Conservation (phyloP, 2,888 invertebrate genomes). For the Morinoia aosen region DNA sequence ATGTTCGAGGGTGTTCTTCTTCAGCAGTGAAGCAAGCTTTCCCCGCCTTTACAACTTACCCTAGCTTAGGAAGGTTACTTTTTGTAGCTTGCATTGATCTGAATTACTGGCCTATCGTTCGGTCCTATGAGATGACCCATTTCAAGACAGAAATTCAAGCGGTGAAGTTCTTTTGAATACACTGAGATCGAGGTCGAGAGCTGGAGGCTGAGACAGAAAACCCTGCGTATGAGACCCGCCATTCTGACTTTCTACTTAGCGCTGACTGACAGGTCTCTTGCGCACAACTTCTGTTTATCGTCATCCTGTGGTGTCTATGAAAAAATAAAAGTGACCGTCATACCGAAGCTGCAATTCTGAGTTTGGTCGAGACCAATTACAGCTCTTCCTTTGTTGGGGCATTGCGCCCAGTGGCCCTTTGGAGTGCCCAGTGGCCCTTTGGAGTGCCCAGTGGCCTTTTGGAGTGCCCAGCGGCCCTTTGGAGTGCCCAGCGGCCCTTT, state of each 20-base stretch:
- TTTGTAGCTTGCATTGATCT: no score
- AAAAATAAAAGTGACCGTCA: constrained; percentile 1
- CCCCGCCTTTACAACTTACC: neutral
- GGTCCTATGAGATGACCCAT: no score
- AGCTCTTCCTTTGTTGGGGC: neutral
- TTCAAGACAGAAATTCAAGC: neutral
- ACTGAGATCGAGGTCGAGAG: neutral
- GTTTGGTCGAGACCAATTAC: neutral
- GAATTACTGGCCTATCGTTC: no score
- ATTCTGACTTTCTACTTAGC: neutral
- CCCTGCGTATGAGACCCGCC: neutral
- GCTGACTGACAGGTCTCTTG: neutral
- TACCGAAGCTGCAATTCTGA: neutral
- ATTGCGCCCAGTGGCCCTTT: neutral
- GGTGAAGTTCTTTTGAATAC: neutral
- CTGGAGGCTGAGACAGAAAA: neutral
- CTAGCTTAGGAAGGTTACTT: neutral
- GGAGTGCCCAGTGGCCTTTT: no score
- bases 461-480: no score
- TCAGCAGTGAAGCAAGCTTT: neutral
- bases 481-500: neutral
- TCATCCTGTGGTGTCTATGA: neutral
- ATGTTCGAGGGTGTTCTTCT: neutral
- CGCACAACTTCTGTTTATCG: neutral
- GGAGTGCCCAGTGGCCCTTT: neutral